phyloP scores from a whole-genome alignment of 2,888 invertebrate species.

The Drosophila mayaguana region DNA sequence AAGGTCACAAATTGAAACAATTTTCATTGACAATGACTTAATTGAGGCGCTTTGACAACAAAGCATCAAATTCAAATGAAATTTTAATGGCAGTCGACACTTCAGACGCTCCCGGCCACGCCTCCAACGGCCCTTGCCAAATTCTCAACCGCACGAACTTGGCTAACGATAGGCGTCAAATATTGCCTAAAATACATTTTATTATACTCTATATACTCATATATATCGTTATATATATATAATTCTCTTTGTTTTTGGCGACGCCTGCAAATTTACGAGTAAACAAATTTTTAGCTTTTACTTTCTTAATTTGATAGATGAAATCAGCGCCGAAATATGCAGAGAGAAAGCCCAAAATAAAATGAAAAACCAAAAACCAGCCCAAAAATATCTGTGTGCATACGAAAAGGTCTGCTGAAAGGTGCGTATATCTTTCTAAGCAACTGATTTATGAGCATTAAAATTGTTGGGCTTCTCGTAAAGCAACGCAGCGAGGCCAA shows the following conservation, averaged over 20 bases:
- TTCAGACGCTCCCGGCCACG: constrained; percentile 24
- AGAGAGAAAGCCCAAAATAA: constrained; percentile 8
- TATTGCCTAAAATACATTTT: constrained; percentile 19
- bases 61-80: constrained; percentile 56
- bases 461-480: constrained; percentile 70
- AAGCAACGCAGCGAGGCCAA: constrained; percentile 64
- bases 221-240: background rate
- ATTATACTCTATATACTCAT: background rate
- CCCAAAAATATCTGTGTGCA: background rate
- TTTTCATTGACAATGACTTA: constrained; percentile 41
- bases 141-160: constrained; percentile 33
- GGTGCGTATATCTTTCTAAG: constrained; percentile 58
- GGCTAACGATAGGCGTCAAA: constrained; percentile 19
- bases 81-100: constrained; percentile 71
- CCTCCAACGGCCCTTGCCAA: constrained; percentile 13
- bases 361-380: background rate
- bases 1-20: constrained; percentile 17
- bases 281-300: constrained; percentile 58
- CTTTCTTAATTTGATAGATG: constrained; percentile 78
- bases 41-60: constrained; percentile 44
- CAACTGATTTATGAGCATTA: constrained; percentile 64
- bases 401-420: constrained; percentile 56
- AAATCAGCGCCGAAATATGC: constrained; percentile 74
- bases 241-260: constrained; percentile 25
- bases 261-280: constrained; percentile 67